phyloP scores from a whole-genome alignment of 2,888 invertebrate genomes.

The Gibbula magus region DNA sequence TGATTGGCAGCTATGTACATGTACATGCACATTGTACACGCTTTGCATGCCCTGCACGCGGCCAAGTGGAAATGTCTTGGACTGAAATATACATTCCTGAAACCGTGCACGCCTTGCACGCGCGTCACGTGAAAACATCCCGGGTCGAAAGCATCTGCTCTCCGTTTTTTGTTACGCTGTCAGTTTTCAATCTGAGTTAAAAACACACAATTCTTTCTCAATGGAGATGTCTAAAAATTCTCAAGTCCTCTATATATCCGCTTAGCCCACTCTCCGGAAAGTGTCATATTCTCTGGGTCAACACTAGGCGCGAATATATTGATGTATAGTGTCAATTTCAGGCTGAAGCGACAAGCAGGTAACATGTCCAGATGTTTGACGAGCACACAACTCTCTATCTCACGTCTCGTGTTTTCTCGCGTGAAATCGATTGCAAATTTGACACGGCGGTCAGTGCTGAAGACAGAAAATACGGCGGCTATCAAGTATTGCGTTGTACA shows the following conservation, averaged over 20 bases:
- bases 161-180: neutral
- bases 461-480: neutral
- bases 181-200: slow-evolving; percentile 10
- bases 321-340: slow-evolving; percentile 28
- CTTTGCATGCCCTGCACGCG: no score
- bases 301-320: slow-evolving; percentile 26
- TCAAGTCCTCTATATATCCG: slow-evolving; percentile 14
- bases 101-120: no score
- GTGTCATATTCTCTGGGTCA: slow-evolving; percentile 22
- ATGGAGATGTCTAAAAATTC: slow-evolving; percentile 23
- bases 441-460: neutral
- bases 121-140: no score
- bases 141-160: no score
- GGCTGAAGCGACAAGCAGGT: neutral
- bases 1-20: no score
- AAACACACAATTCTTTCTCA: slow-evolving; percentile 5
- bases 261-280: neutral
- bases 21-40: no score
- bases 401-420: slow-evolving; percentile 27
- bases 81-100: no score
- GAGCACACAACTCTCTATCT: slow-evolving; percentile 20
- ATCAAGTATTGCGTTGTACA: neutral
- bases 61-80: no score
- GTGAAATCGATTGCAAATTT: slow-evolving; percentile 9
- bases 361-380: slow-evolving; percentile 20